Conservation (phyloP, 2,797 vertebrate genomes). For the Schizothorax lantsangensis region DNA sequence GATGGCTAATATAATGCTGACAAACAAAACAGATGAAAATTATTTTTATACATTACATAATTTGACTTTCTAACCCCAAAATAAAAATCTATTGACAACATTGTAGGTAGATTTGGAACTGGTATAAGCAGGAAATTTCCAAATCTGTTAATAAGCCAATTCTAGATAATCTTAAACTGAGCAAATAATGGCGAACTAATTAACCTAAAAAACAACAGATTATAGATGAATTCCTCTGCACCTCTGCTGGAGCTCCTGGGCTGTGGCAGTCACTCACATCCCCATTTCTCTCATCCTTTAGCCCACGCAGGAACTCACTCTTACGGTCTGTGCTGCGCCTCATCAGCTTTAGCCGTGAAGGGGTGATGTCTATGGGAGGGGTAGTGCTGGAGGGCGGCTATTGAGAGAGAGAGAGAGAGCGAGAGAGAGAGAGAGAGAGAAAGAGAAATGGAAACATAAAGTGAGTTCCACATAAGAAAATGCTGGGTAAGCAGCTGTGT, state of each 20-base stretch:
- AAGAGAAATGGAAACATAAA: neutral
- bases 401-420: slow-evolving; percentile 12
- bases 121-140: neutral
- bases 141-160: neutral
- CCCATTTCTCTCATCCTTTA: slow-evolving; percentile 94
- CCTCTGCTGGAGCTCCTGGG: slow-evolving; percentile 91
- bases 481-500: neutral
- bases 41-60: neutral
- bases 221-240: slow-evolving; percentile 59
- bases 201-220: neutral
- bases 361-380: slow-evolving; percentile 95
- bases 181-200: neutral
- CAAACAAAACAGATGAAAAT: neutral
- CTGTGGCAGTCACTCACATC: slow-evolving; percentile 91
- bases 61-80: neutral
- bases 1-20: neutral
- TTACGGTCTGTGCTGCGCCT: slow-evolving; percentile 94
- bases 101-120: neutral
- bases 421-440: slow-evolving; percentile 12
- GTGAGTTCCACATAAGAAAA: neutral
- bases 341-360: slow-evolving; percentile 95
- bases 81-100: neutral
- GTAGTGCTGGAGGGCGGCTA: slow-evolving; percentile 95
- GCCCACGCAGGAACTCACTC: slow-evolving; percentile 94
- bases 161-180: neutral